phyloP scores from a whole-genome alignment of 2,113 vertebrate species.

The Grallaria varia region DNA sequence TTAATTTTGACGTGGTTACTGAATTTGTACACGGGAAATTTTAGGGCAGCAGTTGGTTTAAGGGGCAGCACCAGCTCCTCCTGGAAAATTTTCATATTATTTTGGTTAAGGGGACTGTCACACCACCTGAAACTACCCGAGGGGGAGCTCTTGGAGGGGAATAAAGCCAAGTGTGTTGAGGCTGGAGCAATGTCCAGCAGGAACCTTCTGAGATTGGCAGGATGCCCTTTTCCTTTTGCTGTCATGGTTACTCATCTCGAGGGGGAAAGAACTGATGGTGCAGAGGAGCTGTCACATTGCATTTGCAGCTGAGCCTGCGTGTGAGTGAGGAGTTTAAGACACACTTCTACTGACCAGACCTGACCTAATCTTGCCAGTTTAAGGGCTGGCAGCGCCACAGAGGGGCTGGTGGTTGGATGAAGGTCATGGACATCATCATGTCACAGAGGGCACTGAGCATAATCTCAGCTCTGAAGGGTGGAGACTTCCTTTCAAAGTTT shows the following conservation, averaged over 20 bases:
- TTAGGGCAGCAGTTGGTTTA: not conserved
- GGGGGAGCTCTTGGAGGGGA: not conserved
- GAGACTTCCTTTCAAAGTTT: not conserved
- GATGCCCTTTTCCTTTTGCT: not conserved
- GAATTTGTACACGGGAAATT: not conserved
- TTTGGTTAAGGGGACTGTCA: not conserved
- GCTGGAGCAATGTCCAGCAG: not conserved
- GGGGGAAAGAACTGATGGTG: not conserved
- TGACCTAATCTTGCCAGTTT: not conserved
- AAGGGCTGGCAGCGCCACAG: not conserved
- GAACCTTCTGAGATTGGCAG: not conserved
- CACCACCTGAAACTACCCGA: not conserved
- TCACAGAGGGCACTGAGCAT: rapidly evolving
- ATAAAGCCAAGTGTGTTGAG: not conserved
- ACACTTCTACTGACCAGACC: not conserved
- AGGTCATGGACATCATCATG: rapidly evolving
- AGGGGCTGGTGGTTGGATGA: not conserved
- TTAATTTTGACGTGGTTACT: not conserved
- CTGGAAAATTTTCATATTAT: not conserved
- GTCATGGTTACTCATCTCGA: not conserved
- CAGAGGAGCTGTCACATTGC: not conserved
- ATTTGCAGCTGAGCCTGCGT: not conserved
- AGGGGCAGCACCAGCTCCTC: not conserved
- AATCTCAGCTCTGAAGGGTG: not conserved
- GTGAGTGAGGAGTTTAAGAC: not conserved